phyloP scores from a whole-genome alignment of 2,888 invertebrate genomes.

The Pedicia rivosa region DNA sequence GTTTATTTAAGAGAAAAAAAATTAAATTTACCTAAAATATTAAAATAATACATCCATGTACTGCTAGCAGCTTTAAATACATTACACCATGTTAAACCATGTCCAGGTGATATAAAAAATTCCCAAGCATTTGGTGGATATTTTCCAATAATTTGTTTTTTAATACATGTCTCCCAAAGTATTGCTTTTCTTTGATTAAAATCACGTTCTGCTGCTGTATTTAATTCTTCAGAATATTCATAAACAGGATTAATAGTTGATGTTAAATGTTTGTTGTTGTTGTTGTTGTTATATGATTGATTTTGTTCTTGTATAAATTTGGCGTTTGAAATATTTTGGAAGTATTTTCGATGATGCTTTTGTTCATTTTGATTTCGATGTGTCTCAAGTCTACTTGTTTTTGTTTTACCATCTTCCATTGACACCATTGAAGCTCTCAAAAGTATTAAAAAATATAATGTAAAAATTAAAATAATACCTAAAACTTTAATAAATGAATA shows the following conservation, averaged over 20 bases:
- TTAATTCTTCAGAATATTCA: conserved; percentile 31
- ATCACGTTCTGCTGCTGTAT: conserved; percentile 32
- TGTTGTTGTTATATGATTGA: too few species aligned
- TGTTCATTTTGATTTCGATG: neutral
- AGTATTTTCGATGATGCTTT: neutral
- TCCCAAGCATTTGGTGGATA: conserved; percentile 51
- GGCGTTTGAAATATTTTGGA: too few species aligned
- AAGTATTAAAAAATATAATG: conserved; percentile 9
- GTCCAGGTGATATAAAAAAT: conserved; percentile 51
- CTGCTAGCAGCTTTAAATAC: conserved; percentile 63
- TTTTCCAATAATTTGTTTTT: conserved; percentile 24
- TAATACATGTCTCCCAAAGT: conserved; percentile 35
- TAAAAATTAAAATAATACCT: conserved; percentile 6
- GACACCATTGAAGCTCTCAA: conserved; percentile 8
- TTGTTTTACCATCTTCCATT: conserved; percentile 5
- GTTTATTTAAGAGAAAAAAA: neutral
- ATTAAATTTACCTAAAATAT: conserved; percentile 43
- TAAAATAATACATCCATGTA: conserved; percentile 68
- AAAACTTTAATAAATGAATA: conserved; percentile 7
- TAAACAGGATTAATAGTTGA: conserved; percentile 29
- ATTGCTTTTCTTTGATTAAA: conserved; percentile 33
- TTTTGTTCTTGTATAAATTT: too few species aligned
- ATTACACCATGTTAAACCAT: conserved; percentile 58
- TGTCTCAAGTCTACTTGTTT: conserved; percentile 2
- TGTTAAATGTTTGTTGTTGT: too few species aligned